phyloP scores from a whole-genome alignment of 2,888 invertebrate species.

The Drosophila meridionalis region DNA sequence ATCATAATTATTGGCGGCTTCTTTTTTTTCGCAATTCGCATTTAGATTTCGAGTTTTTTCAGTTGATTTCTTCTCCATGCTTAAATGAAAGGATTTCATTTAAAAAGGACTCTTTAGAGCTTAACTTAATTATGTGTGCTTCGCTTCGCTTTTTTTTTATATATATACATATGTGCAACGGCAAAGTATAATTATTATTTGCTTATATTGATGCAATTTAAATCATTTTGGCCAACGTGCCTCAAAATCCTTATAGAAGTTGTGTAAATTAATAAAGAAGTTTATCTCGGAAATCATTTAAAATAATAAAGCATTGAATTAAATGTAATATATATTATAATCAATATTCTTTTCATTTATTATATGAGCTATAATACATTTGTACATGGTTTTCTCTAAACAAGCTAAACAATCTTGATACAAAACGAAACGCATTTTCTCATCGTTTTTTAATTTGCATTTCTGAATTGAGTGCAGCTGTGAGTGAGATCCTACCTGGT shows the following conservation, averaged over 20 bases:
- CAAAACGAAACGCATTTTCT: not conserved
- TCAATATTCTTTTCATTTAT: no score
- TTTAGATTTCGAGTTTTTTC: slow-evolving; percentile 9
- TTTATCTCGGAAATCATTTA: no score
- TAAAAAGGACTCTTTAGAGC: slow-evolving; percentile 36
- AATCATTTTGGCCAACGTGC: not conserved
- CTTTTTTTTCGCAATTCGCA: slow-evolving; percentile 26
- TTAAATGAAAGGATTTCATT: slow-evolving; percentile 56
- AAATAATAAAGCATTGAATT: no score
- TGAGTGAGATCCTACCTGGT: slow-evolving; percentile 27
- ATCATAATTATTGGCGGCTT: slow-evolving; percentile 74
- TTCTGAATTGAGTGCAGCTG: slow-evolving; percentile 15
- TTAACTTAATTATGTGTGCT: slow-evolving; percentile 52
- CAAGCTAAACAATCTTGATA: not conserved
- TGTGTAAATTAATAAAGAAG: not conserved
- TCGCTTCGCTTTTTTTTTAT: not conserved
- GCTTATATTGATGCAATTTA: not conserved
- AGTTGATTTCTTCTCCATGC: slow-evolving; percentile 8
- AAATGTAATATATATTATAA: no score
- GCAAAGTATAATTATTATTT: slow-evolving; percentile 2
- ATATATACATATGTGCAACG: not conserved
- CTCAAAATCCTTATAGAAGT: not conserved
- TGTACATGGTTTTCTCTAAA: no score
- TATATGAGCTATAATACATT: no score
- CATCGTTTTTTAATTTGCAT: slow-evolving; percentile 1